Percentiles rank a stretch among this genome's conserved stretches.
Conservation (phyloP, 2,888 invertebrate species). For the Athetis lepigone region DNA sequence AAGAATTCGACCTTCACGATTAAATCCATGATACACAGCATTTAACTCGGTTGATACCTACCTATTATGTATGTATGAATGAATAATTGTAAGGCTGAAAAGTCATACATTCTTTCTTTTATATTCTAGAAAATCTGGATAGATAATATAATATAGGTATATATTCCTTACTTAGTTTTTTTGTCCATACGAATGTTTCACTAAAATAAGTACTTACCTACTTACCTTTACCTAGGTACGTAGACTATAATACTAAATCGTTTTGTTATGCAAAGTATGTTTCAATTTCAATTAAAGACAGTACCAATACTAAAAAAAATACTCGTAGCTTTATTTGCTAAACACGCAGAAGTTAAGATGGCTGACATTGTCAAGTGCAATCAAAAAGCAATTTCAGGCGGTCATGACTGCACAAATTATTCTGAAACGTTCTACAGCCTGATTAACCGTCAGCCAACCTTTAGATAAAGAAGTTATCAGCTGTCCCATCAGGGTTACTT, state of each 20-base stretch:
- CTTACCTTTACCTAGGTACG: neutral
- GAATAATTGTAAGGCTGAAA: conserved; percentile 26
- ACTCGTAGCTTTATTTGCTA: neutral
- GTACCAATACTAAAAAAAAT: neutral
- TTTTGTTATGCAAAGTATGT: neutral
- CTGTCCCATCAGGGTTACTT: conserved; percentile 12
- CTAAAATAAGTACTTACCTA: neutral
- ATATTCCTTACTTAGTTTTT: neutral
- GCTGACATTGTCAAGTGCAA: conserved; percentile 36
- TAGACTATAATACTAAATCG: neutral
- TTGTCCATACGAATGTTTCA: neutral
- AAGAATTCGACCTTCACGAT: conserved; percentile 67
- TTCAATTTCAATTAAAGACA: neutral
- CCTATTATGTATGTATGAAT: conserved; percentile 22
- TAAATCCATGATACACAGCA: conserved; percentile 52
- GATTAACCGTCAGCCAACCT: conserved; percentile 27
- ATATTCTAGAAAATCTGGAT: conserved; percentile 11
- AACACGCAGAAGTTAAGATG: conserved; percentile 12
- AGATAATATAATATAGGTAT: too few species aligned
- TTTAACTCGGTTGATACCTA: conserved; percentile 16
- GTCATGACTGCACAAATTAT: conserved; percentile 31
- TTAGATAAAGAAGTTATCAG: conserved; percentile 37
- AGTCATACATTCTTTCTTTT: conserved; percentile 14
- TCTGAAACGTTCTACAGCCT: conserved; percentile 16
- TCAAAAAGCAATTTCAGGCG: conserved; percentile 48